phyloP scores from a whole-genome alignment of 2,113 vertebrate species.

The Melierax canorus region DNA sequence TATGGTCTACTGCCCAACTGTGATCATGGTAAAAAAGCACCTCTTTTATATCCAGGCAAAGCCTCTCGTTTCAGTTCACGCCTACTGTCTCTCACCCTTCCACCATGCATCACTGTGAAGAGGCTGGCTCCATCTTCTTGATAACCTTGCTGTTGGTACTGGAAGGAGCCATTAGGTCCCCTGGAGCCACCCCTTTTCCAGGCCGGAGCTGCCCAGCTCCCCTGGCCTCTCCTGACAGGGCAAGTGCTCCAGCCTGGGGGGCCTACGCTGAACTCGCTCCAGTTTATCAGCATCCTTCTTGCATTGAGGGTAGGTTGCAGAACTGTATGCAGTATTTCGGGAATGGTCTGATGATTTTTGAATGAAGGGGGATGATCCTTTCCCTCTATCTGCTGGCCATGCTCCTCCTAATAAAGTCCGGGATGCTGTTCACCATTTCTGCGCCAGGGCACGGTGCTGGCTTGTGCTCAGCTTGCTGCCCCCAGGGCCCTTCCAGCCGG shows the following conservation, averaged over 20 bases:
- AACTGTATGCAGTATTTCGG: neutral
- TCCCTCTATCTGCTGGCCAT: neutral
- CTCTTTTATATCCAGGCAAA: neutral
- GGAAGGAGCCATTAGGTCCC: neutral
- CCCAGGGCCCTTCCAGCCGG: neutral
- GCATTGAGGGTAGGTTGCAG: neutral
- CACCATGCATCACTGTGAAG: neutral
- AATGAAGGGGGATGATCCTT: neutral
- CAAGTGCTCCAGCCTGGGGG: neutral
- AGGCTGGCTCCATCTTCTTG: neutral
- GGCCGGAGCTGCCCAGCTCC: neutral
- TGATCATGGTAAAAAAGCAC: neutral
- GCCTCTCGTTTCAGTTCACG: neutral
- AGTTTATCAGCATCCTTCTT: neutral
- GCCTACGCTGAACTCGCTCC: accelerated
- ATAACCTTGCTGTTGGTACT: neutral
- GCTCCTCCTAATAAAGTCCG: neutral
- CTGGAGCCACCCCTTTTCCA: neutral
- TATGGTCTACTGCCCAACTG: neutral
- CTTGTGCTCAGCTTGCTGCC: neutral
- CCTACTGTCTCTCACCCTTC: neutral
- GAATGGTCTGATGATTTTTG: neutral
- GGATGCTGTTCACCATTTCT: neutral
- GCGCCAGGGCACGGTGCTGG: neutral
- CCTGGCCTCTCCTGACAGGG: neutral